Evolutionary conservation across 2,113 vertebrate genomes (phyloP).

Genomic region (Podarcis muralis): DNA sequence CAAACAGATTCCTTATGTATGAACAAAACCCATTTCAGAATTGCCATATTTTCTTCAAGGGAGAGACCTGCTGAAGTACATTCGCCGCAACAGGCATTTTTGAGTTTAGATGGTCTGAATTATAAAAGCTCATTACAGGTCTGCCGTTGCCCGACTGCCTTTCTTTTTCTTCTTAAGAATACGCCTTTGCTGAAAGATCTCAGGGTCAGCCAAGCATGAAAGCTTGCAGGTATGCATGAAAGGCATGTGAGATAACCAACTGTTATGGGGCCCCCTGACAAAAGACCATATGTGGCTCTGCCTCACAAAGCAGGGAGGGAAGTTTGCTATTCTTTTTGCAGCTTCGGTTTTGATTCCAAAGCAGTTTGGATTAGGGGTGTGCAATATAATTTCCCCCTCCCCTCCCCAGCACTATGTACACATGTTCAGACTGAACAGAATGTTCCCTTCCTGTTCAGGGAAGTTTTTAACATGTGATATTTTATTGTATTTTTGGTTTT

Average conservation of each 20-base stretch:
- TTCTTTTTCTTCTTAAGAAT: constrained; percentile 22
- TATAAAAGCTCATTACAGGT: constrained; percentile 13
- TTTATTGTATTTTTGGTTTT: too few species aligned
- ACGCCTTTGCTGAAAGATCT: constrained; percentile 20
- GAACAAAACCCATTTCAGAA: neutral
- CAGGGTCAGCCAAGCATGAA: constrained; percentile 28
- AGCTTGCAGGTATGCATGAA: constrained; percentile 44
- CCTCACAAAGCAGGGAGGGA: neutral
- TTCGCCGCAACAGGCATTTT: neutral
- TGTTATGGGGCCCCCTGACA: neutral
- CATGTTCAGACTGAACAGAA: neutral
- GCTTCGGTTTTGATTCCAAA: constrained; percentile 7
- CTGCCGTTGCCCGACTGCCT: constrained; percentile 5
- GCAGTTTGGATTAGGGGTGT: neutral
- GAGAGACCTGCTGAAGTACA: neutral
- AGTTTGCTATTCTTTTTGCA: neutral
- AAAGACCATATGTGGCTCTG: neutral
- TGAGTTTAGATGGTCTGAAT: constrained; percentile 24
- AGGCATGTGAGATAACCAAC: constrained; percentile 7
- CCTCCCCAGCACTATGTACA: neutral
- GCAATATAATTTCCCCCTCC: neutral
- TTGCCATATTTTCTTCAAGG: neutral
- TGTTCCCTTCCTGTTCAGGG: too few species aligned
- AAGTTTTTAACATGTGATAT: too few species aligned
- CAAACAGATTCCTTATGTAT: neutral